Percentiles rank a stretch among this genome's conserved stretches.
These are phyloP conservation scores for Cichladusa arquata DNA, from an alignment of 2,113 vertebrate genomes.

Conservation along the genomic window DNA sequence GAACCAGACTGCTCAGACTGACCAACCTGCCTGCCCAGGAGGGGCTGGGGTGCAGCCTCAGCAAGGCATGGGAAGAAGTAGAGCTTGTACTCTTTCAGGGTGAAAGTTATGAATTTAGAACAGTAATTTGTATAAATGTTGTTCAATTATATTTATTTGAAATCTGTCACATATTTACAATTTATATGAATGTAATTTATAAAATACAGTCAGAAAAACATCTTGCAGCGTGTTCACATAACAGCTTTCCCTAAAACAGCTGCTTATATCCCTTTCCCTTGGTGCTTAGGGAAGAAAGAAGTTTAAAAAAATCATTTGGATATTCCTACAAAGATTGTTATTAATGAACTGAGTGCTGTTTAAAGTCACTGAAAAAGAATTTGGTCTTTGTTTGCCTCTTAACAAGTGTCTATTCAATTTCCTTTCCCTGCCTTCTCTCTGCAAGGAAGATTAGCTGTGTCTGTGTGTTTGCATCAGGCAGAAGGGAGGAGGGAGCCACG, in stretches of 20 bases:
- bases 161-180: neutral
- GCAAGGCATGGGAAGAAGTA: neutral
- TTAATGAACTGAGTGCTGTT: neutral
- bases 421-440: neutral
- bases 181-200: neutral
- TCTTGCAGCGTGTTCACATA: neutral
- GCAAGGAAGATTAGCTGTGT: neutral
- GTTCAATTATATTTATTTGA: neutral
- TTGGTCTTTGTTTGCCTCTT: neutral
- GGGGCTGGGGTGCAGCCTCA: neutral
- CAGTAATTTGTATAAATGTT: neutral
- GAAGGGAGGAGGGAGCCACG: neutral
- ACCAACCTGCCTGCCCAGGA: neutral
- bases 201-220: neutral
- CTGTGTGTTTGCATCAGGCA: neutral
- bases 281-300: neutral
- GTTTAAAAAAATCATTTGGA: neutral
- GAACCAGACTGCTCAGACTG: accelerated
- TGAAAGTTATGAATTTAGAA: neutral
- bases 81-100: neutral
- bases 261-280: neutral
- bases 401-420: neutral
- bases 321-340: neutral
- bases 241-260: neutral
- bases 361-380: neutral